Evolutionary conservation across 2,888 invertebrate species (phyloP).

Genomic region (Monopis laevigella): DNA sequence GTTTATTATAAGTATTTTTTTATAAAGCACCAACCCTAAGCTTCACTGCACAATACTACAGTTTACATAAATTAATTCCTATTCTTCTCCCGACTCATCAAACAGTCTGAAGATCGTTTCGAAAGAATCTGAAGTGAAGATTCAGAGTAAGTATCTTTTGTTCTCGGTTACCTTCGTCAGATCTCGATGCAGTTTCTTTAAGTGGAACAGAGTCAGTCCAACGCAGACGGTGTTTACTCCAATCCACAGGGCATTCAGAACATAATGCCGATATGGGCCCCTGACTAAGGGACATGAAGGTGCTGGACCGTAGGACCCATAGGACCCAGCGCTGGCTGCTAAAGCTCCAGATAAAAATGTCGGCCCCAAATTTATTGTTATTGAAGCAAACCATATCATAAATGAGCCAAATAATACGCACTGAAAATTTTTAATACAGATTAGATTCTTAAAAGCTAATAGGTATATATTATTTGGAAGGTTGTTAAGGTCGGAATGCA

Average conservation of each 20-base stretch:
- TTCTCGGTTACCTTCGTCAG: slow-evolving; percentile 79
- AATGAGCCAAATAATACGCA: slow-evolving; percentile 91
- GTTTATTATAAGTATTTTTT: too few species aligned
- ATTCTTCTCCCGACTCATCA: too few species aligned
- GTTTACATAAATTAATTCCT: too few species aligned
- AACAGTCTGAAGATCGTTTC: too few species aligned
- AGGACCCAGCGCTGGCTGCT: slow-evolving; percentile 79
- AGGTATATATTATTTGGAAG: too few species aligned
- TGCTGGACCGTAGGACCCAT: slow-evolving; percentile 73
- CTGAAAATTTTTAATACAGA: slow-evolving; percentile 65
- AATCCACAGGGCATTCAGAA: slow-evolving; percentile 91
- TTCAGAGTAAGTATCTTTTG: too few species aligned
- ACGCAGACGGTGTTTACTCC: slow-evolving; percentile 88
- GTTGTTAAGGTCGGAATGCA: too few species aligned
- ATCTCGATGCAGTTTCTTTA: slow-evolving; percentile 83
- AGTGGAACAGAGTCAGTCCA: slow-evolving; percentile 82
- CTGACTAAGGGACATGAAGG: slow-evolving; percentile 88
- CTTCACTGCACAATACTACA: too few species aligned
- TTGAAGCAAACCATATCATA: slow-evolving; percentile 94
- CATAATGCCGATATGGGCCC: slow-evolving; percentile 89
- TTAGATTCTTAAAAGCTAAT: too few species aligned
- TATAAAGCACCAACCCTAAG: too few species aligned
- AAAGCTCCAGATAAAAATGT: slow-evolving; percentile 86
- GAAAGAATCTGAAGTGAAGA: too few species aligned
- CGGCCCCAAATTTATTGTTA: slow-evolving; percentile 90